phyloP scores from a whole-genome alignment of 2,113 vertebrate genomes.

The Mastomys coucha region DNA sequence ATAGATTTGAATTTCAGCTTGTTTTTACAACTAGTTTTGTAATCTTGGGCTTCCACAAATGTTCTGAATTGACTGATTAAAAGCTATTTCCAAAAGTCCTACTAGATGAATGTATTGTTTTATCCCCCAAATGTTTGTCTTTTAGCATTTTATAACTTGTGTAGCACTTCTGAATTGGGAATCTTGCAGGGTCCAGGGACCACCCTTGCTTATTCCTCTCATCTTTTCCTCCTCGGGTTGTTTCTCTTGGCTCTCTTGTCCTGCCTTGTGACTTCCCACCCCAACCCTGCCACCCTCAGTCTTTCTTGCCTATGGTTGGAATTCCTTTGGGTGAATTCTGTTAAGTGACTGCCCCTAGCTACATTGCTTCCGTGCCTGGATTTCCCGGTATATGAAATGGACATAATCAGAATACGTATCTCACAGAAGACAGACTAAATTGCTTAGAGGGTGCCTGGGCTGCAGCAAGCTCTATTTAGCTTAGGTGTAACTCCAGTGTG shows the following conservation, averaged over 20 bases:
- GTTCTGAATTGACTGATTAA: neutral
- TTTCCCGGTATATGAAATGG: neutral
- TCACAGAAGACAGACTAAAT: neutral
- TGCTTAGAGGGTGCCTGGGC: neutral
- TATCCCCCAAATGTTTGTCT: neutral
- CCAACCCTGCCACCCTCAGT: neutral
- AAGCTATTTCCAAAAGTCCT: neutral
- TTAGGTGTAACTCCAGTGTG: neutral
- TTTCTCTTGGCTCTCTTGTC: neutral
- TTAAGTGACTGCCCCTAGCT: neutral
- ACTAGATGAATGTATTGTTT: neutral
- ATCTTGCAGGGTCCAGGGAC: neutral
- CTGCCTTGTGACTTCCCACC: neutral
- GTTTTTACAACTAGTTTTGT: conserved; percentile 15
- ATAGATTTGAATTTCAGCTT: neutral
- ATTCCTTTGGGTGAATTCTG: neutral
- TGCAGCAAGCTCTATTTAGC: neutral
- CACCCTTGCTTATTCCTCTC: neutral
- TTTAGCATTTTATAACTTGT: neutral
- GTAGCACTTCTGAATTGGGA: neutral
- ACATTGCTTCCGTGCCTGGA: neutral
- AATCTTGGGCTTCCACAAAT: neutral
- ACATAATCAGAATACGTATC: neutral
- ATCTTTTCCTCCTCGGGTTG: neutral
- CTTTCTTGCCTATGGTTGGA: neutral